Evolutionary conservation across 2,797 vertebrate genomes (phyloP).

Genomic region (Gephyroberyx darwinii): DNA sequence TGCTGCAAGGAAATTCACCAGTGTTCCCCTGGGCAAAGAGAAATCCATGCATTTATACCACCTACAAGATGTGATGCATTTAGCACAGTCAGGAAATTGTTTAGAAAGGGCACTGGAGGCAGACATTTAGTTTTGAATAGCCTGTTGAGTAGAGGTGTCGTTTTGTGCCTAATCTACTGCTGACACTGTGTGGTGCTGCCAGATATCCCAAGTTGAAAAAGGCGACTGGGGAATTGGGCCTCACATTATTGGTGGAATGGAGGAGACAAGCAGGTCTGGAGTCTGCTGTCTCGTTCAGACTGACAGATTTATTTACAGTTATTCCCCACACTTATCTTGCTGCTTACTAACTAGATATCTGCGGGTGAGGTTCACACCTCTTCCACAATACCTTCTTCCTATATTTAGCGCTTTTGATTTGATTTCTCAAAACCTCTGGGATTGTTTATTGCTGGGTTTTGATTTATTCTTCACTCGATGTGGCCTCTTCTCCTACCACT

Average conservation of each 20-base stretch:
- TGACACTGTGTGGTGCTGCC: conserved; percentile 16
- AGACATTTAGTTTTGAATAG: conserved; percentile 36
- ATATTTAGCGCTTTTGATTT: conserved; percentile 60
- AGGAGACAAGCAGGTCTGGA: conserved; percentile 26
- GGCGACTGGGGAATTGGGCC: conserved; percentile 29
- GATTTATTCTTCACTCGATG: conserved; percentile 10
- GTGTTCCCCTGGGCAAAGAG: conserved; percentile 18
- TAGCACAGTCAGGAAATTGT: conserved; percentile 23
- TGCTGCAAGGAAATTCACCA: neutral
- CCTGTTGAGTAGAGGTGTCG: conserved; percentile 28
- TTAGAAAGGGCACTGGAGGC: conserved; percentile 10
- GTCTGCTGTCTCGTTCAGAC: conserved; percentile 62
- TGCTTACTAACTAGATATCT: conserved; percentile 36
- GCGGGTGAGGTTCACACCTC: conserved; percentile 48
- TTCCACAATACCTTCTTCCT: conserved; percentile 40
- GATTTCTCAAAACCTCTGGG: conserved; percentile 11
- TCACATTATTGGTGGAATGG: conserved; percentile 50
- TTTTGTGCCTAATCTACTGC: conserved; percentile 14
- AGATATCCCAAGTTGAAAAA: conserved; percentile 12
- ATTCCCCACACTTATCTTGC: conserved; percentile 51
- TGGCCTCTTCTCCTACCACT: conserved; percentile 6
- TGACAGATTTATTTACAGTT: conserved; percentile 70
- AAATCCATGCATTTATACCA: conserved; percentile 30
- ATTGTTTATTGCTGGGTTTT: conserved; percentile 9
- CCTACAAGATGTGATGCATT: conserved; percentile 27